Conservation (phyloP, 1,140 invertebrate species). For the Harlomillsia oculata region DNA sequence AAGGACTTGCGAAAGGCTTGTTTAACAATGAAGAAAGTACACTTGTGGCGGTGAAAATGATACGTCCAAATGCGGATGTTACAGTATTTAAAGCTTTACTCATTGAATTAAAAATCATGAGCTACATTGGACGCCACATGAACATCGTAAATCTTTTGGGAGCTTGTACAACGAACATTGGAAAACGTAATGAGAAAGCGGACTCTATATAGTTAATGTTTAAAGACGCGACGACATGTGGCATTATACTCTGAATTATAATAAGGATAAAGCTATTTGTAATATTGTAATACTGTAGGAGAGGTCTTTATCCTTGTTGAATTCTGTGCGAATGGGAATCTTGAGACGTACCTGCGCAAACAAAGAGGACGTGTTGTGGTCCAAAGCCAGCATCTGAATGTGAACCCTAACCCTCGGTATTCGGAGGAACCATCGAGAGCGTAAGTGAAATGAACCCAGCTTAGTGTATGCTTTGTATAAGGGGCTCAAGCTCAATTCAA, state of each 20-base stretch:
- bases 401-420: too few species aligned
- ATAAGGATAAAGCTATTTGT: not conserved
- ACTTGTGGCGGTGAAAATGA: constrained; percentile 23
- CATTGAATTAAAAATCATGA: constrained; percentile 16
- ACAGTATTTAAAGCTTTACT: constrained; percentile 8
- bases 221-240: not conserved
- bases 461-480: too few species aligned
- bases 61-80: constrained; percentile 2
- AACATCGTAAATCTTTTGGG: constrained; percentile 11
- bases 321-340: constrained; percentile 6
- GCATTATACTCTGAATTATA: not conserved
- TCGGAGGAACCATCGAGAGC: too few species aligned
- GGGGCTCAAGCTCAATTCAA: too few species aligned
- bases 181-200: constrained; percentile 1
- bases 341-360: constrained; percentile 43
- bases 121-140: constrained; percentile 2
- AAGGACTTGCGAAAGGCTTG: constrained; percentile 40
- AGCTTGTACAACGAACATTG: constrained; percentile 10
- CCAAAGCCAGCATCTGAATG: too few species aligned
- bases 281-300: not conserved
- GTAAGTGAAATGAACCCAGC: too few species aligned
- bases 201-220: not conserved
- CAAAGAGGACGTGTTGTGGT: too few species aligned
- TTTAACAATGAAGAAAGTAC: constrained; percentile 37
- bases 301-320: constrained; percentile 7